Conservation (phyloP, 2,113 vertebrate species). For the Condylura cristata region DNA sequence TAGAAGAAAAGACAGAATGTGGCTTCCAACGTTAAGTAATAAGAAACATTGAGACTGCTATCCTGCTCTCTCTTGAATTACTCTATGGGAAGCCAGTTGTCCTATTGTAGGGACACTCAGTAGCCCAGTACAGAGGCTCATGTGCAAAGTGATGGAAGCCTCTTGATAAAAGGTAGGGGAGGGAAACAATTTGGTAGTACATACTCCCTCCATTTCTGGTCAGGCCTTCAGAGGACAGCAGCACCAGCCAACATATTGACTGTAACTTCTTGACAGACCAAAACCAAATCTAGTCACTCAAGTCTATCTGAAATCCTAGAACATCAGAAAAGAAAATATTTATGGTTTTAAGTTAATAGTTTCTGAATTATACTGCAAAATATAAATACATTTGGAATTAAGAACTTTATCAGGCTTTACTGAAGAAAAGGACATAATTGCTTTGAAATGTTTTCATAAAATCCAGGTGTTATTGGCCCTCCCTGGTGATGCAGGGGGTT, state of each 20-base stretch:
- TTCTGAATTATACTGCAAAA: background rate
- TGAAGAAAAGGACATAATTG: background rate
- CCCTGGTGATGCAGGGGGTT: no score
- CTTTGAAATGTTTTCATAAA: slow-evolving; percentile 37
- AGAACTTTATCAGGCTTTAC: background rate
- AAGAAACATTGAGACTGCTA: background rate
- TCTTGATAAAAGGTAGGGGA: background rate
- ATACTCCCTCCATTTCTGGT: background rate
- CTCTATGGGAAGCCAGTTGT: background rate
- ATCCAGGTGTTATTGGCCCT: background rate
- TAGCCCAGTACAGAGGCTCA: background rate
- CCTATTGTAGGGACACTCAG: background rate
- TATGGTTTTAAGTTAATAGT: background rate
- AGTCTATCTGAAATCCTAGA: background rate
- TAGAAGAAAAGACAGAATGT: background rate
- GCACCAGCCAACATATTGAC: background rate
- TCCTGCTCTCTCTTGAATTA: background rate
- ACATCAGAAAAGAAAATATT: background rate
- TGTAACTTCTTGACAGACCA: background rate
- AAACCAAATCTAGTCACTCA: background rate
- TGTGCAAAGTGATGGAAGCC: background rate
- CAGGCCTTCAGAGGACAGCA: background rate
- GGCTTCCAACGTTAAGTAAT: background rate
- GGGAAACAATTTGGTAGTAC: background rate
- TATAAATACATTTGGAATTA: background rate